Evolutionary conservation across 53 echinoderm and acorn worm species (phyloP).

Genomic region (Hippasteria phrygiana): DNA sequence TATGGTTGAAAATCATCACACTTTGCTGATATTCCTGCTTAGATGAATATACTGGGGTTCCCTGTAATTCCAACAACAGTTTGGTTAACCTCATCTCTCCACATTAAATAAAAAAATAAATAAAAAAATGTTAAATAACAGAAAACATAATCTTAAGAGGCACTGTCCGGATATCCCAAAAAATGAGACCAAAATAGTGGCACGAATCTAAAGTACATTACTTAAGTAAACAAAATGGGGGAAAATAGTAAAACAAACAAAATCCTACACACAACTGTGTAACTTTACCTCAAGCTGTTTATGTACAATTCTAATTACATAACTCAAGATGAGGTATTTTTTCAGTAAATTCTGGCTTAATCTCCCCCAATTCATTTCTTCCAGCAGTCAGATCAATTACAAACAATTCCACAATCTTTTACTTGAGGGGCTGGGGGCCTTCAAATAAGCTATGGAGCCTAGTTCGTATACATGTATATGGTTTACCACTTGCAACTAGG

Average conservation of each 20-base stretch:
- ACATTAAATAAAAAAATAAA: neutral
- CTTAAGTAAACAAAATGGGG: neutral
- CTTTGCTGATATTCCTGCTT: too few species aligned
- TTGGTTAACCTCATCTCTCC: neutral
- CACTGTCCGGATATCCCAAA: conserved; percentile 35
- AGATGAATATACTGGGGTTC: too few species aligned
- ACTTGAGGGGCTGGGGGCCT: too few species aligned
- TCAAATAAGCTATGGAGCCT: too few species aligned
- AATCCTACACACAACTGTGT: conserved; percentile 35
- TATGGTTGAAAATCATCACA: too few species aligned
- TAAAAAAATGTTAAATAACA: neutral
- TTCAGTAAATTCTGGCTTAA: neutral
- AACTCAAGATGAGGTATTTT: neutral
- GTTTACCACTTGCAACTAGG: too few species aligned
- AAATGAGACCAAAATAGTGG: neutral
- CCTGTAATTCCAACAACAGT: neutral
- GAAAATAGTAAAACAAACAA: neutral
- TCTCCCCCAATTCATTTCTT: neutral
- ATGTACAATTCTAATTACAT: conserved; percentile 62
- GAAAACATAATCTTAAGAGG: neutral
- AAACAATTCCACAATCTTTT: too few species aligned
- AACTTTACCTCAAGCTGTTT: conserved; percentile 35
- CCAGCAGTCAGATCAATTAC: too few species aligned
- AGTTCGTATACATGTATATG: too few species aligned
- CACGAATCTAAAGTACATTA: conserved; percentile 31